Percentiles rank a stretch among this genome's conserved stretches.
Conservation (phyloP, 2,888 invertebrate genomes). For the Clunio marinus region DNA sequence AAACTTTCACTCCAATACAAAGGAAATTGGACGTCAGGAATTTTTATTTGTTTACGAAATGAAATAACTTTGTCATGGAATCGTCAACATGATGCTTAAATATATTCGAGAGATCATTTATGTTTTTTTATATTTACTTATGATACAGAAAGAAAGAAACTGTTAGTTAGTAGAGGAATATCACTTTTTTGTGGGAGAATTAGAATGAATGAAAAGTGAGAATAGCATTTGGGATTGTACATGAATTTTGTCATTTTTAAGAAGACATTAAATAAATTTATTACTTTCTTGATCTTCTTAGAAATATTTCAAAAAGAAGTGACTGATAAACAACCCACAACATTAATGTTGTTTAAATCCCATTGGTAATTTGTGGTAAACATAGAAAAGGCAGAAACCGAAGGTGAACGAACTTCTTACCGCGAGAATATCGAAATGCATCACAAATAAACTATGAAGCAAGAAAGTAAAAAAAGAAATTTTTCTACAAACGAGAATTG, state of each 20-base stretch:
- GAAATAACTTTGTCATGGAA: background rate
- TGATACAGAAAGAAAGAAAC: background rate
- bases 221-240: background rate
- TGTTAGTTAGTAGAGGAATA: background rate
- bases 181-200: too few relatives aligned
- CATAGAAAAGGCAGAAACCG: background rate
- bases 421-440: slow-evolving; percentile 14
- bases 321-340: background rate
- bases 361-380: background rate
- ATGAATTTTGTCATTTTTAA: too few relatives aligned
- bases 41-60: background rate
- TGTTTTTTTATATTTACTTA: too few relatives aligned
- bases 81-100: background rate
- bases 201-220: slow-evolving; percentile 6
- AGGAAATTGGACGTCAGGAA: slow-evolving; percentile 9
- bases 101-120: background rate
- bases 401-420: slow-evolving; percentile 4
- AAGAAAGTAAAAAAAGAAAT: background rate
- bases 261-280: too few relatives aligned
- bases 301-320: background rate
- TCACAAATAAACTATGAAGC: background rate
- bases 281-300: background rate
- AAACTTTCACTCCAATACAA: background rate
- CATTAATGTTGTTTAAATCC: too few relatives aligned
- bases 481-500: background rate